phyloP scores from a whole-genome alignment of 1,140 invertebrate species.

The Lasioglossum albipes region DNA sequence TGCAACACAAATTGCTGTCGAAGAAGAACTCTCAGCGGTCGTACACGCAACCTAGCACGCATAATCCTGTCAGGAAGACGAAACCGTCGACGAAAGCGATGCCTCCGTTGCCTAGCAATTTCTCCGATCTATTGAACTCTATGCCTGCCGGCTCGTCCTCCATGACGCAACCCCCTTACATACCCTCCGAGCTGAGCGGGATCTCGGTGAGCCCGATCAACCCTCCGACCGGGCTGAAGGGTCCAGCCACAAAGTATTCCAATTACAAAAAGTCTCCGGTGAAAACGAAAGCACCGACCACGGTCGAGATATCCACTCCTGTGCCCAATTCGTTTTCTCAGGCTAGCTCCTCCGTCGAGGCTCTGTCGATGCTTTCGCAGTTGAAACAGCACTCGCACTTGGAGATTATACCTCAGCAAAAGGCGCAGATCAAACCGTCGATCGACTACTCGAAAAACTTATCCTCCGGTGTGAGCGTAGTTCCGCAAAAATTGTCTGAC shows the following conservation, averaged over 20 bases:
- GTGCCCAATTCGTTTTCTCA: constrained; percentile 41
- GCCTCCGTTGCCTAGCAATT: constrained; percentile 46
- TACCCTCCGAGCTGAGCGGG: constrained; percentile 66
- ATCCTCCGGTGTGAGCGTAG: constrained; percentile 53
- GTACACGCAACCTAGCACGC: constrained; percentile 30
- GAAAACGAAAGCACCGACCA: constrained; percentile 51
- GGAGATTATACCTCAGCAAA: constrained; percentile 79
- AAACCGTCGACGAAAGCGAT: constrained; percentile 44
- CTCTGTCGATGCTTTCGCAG: constrained; percentile 77
- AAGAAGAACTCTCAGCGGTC: constrained; percentile 72
- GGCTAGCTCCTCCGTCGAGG: constrained; percentile 50
- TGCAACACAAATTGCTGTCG: constrained; percentile 74
- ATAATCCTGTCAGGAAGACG: constrained; percentile 57
- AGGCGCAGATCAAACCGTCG: constrained; percentile 45
- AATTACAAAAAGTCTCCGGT: constrained; percentile 54
- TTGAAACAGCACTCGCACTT: constrained; percentile 86
- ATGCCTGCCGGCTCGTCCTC: constrained; percentile 36
- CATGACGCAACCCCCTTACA: constrained; percentile 57
- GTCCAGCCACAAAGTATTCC: constrained; percentile 36
- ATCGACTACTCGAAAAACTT: constrained; percentile 68
- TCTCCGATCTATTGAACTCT: constrained; percentile 47
- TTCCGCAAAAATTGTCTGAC: constrained; percentile 64
- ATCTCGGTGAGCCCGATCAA: constrained; percentile 67
- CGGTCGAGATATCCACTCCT: constrained; percentile 46
- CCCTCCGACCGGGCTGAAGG: constrained; percentile 32